Percentiles rank a stretch among this genome's conserved stretches.
Conservation (phyloP, 2,797 vertebrate genomes). For the Muraenolepis orangiensis region DNA sequence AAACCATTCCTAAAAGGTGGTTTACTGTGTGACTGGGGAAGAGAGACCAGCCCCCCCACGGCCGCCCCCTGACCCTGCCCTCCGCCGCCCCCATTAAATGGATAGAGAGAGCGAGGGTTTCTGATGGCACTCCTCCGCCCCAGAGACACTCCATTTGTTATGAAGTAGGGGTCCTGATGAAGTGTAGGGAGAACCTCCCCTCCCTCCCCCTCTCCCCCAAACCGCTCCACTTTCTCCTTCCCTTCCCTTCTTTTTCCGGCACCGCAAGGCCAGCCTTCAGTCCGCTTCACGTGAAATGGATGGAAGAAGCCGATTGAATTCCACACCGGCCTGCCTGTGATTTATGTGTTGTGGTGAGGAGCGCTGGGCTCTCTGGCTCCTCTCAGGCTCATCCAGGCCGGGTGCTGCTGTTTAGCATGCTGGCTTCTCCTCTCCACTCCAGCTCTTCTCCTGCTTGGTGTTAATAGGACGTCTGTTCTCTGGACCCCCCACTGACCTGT, state of each 20-base stretch:
- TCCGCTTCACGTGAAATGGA: constrained; percentile 91
- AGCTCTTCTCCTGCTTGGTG: constrained; percentile 50
- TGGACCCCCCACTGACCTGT: constrained; percentile 51
- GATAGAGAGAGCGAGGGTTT: constrained; percentile 84
- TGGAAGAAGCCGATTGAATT: constrained; percentile 98
- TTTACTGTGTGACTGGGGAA: constrained; percentile 91
- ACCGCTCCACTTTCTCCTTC: constrained; percentile 42
- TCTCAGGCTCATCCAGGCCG: constrained; percentile 37
- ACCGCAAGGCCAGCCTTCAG: constrained; percentile 96
- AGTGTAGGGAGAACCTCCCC: constrained; percentile 82
- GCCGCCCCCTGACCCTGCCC: constrained; percentile 93
- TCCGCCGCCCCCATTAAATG: constrained; percentile 85
- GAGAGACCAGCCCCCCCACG: constrained; percentile 80
- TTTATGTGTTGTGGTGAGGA: constrained; percentile 80
- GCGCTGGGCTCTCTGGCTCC: constrained; percentile 63
- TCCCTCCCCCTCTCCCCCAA: constrained; percentile 25
- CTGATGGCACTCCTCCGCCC: constrained; percentile 91
- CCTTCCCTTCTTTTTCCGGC: constrained; percentile 78
- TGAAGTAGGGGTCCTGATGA: constrained; percentile 88
- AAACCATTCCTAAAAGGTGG: constrained; percentile 98
- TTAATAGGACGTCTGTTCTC: constrained; percentile 69
- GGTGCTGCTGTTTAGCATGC: constrained; percentile 26
- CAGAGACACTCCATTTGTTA: constrained; percentile 98
- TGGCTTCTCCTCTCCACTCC: constrained; percentile 44
- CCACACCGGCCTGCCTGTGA: constrained; percentile 92